phyloP scores from a whole-genome alignment of 2,888 invertebrate genomes.

The Leptopterna dolabrata region DNA sequence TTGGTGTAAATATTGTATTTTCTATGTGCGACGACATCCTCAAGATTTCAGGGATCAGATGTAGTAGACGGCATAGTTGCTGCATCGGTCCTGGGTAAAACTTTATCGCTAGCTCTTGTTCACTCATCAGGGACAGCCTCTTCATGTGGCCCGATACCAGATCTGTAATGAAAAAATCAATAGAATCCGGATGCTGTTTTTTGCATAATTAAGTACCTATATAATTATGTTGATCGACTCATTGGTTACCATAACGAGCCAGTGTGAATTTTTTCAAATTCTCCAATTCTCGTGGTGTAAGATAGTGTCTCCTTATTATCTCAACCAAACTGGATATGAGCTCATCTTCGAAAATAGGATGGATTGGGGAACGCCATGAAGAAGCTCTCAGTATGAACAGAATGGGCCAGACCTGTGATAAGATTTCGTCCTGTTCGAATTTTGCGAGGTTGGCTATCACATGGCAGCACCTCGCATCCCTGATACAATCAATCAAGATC shows the following conservation, averaged over 20 bases:
- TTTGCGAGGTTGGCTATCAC: constrained; percentile 58
- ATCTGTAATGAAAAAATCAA: background rate
- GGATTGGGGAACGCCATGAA: constrained; percentile 51
- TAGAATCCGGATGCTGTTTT: too few species aligned
- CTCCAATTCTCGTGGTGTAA: background rate
- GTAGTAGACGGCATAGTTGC: background rate
- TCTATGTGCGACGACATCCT: constrained; percentile 19
- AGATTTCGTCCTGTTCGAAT: constrained; percentile 62
- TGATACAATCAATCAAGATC: constrained; percentile 61
- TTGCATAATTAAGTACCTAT: too few species aligned
- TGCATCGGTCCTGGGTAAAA: constrained; percentile 19
- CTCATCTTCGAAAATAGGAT: background rate
- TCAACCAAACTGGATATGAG: background rate
- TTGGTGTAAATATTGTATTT: constrained; percentile 9
- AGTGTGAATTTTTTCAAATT: background rate
- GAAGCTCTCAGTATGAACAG: constrained; percentile 63
- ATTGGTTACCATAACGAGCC: background rate
- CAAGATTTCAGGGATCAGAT: constrained; percentile 36
- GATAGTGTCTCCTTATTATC: background rate
- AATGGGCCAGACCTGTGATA: constrained; percentile 62
- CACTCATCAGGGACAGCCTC: background rate
- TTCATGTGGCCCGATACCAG: background rate
- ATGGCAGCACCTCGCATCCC: constrained; percentile 60
- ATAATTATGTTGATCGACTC: too few species aligned
- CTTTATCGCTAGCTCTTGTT: constrained; percentile 11